Evolutionary conservation across 2,113 vertebrate genomes (phyloP), one percentile per base, ranked within the genome.

Genomic region (Nettapus auritus): DNA sequence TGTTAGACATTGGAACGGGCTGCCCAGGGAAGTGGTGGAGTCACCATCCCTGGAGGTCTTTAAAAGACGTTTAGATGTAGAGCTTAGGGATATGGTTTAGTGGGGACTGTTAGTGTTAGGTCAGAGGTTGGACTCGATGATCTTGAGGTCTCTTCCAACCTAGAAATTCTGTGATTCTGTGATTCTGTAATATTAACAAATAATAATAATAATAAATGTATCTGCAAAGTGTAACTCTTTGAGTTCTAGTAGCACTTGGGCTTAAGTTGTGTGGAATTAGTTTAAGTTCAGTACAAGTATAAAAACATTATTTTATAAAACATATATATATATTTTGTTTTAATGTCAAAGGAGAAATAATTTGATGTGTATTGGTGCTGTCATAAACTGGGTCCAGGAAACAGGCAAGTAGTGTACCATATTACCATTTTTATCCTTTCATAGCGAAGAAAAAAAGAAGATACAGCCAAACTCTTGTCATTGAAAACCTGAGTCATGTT

Each of bases 361-460:
- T 64, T 88, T 88, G 26, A 79, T 71, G 17, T 66, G 92, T 85
- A 78, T 90, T 73, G 73, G 89, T 89, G 55, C n/a, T 91, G 33
- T 88, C 90, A 89, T 75, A 89, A 92, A 94, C 92, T 94, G 93
- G 34, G 44, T 50, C 78, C 60, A 55, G 50, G 46, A 96, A 82
- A 40, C n/a, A 94, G 57, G 66, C 52, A 94, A 69, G n/a, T 53
- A 96, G 73, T 68, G 57, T 69, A 84, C 57, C 82, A 55, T 89
- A 93, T 80, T 86, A 89, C 83, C 17, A 90, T 97, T 97, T 95
- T 96, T 33, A 36, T 88, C 66, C 70, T 96, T 8, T 40, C 55
- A 79, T 3, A 88, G 26, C 60, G 38, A 46, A 92, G 48, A 77
- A 77, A 69, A 84, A 79, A 62, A 46, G 40, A n/a, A 25, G 53